Base-by-base conservation (phyloP, 2,113 vertebrate species). In the Phoenicopterus ruber region DNA sequence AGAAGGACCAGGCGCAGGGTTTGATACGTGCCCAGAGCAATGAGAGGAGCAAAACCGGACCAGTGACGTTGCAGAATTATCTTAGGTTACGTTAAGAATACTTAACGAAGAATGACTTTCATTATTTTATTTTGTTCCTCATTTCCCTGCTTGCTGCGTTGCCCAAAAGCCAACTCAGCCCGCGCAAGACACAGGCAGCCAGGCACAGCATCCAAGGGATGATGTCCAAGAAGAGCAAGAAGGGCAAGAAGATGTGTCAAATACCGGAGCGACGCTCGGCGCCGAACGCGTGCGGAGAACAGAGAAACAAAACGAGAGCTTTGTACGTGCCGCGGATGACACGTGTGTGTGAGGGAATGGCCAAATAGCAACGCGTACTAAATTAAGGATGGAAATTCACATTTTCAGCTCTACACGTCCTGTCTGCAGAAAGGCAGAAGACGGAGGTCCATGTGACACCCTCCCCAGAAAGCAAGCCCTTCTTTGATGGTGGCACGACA, bases 11-110 rank as follows among this genome's bases (percentile, higher is more conserved):
- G 46, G 22, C 17, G 4, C 7, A 11, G 47, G 40, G 38, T 36
- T 78, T 86, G 34, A 76, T 9, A n/a, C 0, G 0, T 2, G 4
- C 1, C 8, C 21, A 77, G 40, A 15, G 15, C 29, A 50, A 47
- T 0, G 6, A 65, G 10, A 55, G 52, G 66, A 66, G 34, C 22
- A 69, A 84, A 72, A 31, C 0, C 5, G 3, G 25, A 62, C 7
- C 26, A 36, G 5, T 14, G 7, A 34, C 9, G 61, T 29, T 7
- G 12, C 36, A 42, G 49, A 86, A 86, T 32, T 74, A 78, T 17
- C 34, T 16, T 66, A 49, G 21, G 12, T 66, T 58, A 38, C 0
- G 1, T 36, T 58, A 42, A 62, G 28, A 13, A 57, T 0, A n/a
- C n/a, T n/a, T n/a, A n/a, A n/a, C n/a, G n/a, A n/a, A n/a, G n/a